phyloP scores from a whole-genome alignment of 2,888 invertebrate genomes.

The Melikaiella ostensackeni region DNA sequence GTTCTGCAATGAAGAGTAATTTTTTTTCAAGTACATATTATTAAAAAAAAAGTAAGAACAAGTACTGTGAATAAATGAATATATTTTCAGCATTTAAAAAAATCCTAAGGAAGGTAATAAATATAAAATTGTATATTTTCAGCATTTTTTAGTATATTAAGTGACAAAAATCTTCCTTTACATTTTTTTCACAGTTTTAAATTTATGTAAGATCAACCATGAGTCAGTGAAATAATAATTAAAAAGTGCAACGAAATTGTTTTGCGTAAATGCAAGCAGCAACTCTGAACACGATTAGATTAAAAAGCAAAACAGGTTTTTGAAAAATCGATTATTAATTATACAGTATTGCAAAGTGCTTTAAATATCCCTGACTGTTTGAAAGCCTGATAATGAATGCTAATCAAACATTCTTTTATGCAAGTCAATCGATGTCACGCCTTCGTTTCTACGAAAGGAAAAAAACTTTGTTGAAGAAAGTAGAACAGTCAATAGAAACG shows the following conservation, averaged over 20 bases:
- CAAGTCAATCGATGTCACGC: constrained; percentile 10
- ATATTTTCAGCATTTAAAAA: not conserved
- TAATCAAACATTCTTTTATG: constrained; percentile 15
- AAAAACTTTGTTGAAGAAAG: constrained; percentile 3
- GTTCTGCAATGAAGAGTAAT: constrained; percentile 11
- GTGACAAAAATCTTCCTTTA: not conserved
- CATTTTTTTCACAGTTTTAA: not conserved
- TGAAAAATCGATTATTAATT: not conserved
- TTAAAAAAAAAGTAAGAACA: not conserved
- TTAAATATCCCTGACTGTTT: not conserved
- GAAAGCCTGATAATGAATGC: constrained; percentile 13
- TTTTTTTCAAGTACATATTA: not conserved
- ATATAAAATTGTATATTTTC: not conserved
- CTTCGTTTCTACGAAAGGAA: constrained; percentile 10
- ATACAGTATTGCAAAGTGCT: not conserved
- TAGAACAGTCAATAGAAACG: not conserved
- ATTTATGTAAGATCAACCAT: not conserved
- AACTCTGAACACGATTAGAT: not conserved
- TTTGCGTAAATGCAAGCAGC: not conserved
- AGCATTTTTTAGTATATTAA: not conserved
- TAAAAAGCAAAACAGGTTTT: not conserved
- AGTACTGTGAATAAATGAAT: not conserved
- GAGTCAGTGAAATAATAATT: constrained; percentile 20
- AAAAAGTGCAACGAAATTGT: not conserved
- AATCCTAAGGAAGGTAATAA: not conserved